Evolutionary conservation across 2,113 vertebrate species (phyloP), one percentile per base, ranked within the genome.

Genomic region (Pyrgilauda ruficollis): DNA sequence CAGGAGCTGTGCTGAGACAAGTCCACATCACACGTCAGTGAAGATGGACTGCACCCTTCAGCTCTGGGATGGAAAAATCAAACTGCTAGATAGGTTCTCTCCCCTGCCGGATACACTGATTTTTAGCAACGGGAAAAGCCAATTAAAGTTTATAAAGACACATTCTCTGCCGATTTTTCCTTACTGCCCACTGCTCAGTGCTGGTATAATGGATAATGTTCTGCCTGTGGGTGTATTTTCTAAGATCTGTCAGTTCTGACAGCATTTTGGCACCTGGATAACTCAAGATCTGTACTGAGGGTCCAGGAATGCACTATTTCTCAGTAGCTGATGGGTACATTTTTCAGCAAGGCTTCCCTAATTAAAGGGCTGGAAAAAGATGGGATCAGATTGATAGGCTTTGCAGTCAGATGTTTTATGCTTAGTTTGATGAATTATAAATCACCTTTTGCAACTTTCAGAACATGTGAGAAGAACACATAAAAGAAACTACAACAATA

Each of bases 281-380:
- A 96, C 95, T 97, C 91, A 95, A 98, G 97, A 97, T 98, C 97
- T 96, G 97, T 97, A 97, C 93, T 37, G 46, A 97, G 95, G 94
- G 96, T 95, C 94, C 96, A 96, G 96, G 95, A 97, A 96, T 28
- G 70, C 97, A 96, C 96, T 95, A 97, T 95, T 93, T 94, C 95
- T 97, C 94, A 92, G 93, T 81, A 95, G 93, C 89, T 94, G 96
- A 98, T 97, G 96, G 96, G 96, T 95, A 97, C 96, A 97, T 97
- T 97, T 97, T 98, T 97, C 97, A 97, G 97, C 95, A 95, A 97
- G 97, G 95, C 91, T 96, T 96, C 96, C 90, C 96, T 98, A 98
- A 98, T 98, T 98, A 98, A 98, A 97, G 93, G 87, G 88, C 97
- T 96, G 90, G 96, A 96, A 96, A 94, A 90, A 96, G 97, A 97